Evolutionary conservation across 2,797 vertebrate species (phyloP), one percentile per base, ranked within the genome.

Genomic region (Masticophis lateralis): DNA sequence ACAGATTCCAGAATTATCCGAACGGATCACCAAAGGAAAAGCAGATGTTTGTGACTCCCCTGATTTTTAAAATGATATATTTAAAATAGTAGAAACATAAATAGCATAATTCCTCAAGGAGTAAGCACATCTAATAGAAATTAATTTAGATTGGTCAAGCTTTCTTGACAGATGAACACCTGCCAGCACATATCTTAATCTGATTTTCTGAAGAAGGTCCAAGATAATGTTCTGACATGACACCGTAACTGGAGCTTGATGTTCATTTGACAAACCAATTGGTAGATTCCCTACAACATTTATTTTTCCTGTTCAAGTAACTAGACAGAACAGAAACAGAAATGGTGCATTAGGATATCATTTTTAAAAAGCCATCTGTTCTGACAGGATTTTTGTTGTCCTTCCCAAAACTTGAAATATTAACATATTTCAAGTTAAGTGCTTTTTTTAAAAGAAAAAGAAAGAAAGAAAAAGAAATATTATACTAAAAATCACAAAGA

Each of bases 341-440:
- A 96, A 95, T 96, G 95, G 92, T 94, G 51, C 92, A 95, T 96
- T 97, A 96, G 63, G 91, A 90, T 87, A 86, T 96, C 95, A 95
- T 96, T 79, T 79, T 96, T 91, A 96, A 95, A 94, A 97, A 96
- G 93, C 93, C 93, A 96, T 97, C 95, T 97, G 92, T 94, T 97
- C 94, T 89, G 95, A 93, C 90, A 97, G 93, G 92, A 94, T 0
- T 95, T 95, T 96, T 94, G 28, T 47, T 53, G 59, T 61, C 32
- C 14, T 16, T 95, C 94, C 56, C 27, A 89, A 94, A 88, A 94
- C 95, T 91, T 60, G 93, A 94, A 79, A 51, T 89, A 56, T 55
- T 94, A 60, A 94, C 92, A 94, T 43, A 94, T 96, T 94, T 89
- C 93, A 93, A 96, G 95, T 96, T 91, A 63, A 96, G 92, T 92